Conservation (phyloP, 2,797 vertebrate genomes). For the Amniataba percoides region DNA sequence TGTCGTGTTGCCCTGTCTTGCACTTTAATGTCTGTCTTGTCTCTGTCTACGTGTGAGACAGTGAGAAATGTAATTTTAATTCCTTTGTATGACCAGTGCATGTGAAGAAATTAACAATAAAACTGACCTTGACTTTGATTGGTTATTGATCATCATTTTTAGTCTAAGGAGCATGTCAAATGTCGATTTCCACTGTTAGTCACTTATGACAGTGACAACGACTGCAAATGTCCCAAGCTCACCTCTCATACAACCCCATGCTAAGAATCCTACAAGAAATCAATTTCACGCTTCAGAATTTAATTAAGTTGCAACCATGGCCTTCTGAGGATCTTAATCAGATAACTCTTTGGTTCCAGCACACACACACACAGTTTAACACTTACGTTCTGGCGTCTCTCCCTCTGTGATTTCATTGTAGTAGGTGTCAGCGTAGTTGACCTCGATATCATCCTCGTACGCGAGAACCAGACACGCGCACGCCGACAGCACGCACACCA, state of each 20-base stretch:
- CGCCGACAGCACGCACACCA: slow-evolving; percentile 72
- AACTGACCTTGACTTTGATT: no score
- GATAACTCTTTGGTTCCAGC: slow-evolving; percentile 6
- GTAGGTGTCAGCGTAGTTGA: slow-evolving; percentile 71
- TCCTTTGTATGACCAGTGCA: no score
- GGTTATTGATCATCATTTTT: no score
- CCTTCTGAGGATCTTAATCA: slow-evolving; percentile 11
- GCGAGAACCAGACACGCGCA: slow-evolving; percentile 72
- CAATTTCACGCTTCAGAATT: slow-evolving; percentile 21
- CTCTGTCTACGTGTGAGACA: no score
- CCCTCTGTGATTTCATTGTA: slow-evolving; percentile 80
- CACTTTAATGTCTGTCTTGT: no score
- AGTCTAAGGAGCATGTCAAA: background rate
- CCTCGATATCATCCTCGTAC: slow-evolving; percentile 83
- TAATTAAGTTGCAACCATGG: background rate
- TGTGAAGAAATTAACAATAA: no score
- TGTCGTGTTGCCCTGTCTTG: no score
- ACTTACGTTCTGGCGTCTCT: slow-evolving; percentile 79
- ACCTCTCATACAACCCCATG: slow-evolving; percentile 16
- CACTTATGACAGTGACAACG: background rate
- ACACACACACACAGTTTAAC: slow-evolving; percentile 1
- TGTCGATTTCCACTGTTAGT: background rate
- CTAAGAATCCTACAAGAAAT: background rate
- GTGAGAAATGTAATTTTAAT: no score
- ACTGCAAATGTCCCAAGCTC: slow-evolving; percentile 30